A percentile compares a stretch with the other conserved stretches of the same genome.
phyloP scores from a whole-genome alignment of 2,797 vertebrate genomes.

The Nannoperca obscura region DNA sequence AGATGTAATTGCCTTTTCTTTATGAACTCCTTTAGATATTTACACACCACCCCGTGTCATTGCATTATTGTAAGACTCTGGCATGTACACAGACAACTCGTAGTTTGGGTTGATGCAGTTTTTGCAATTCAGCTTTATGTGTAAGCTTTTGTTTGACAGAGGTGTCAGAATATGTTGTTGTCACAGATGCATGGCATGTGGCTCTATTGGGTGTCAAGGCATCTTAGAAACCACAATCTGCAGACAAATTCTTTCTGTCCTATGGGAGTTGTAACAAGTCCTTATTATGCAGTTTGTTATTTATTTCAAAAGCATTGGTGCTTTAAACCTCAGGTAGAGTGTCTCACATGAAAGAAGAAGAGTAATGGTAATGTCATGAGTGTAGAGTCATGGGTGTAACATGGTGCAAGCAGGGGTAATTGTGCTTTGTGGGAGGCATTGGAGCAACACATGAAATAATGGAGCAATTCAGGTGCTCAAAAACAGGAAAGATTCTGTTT shows the following conservation, averaged over 20 bases:
- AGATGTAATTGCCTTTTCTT: conserved; percentile 52
- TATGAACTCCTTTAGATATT: conserved; percentile 38
- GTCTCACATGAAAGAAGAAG: conserved; percentile 18
- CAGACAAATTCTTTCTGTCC: not conserved
- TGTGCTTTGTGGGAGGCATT: conserved; percentile 36
- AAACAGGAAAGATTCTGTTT: conserved; percentile 39
- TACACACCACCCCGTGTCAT: not conserved
- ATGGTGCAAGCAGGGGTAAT: conserved; percentile 48
- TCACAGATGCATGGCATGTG: not conserved
- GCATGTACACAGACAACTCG: not conserved
- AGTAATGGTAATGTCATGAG: conserved; percentile 6
- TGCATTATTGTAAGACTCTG: not conserved
- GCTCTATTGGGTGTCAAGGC: not conserved
- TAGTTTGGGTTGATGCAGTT: not conserved
- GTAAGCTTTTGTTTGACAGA: conserved; percentile 4
- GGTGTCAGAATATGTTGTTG: not conserved
- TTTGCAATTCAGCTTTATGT: not conserved
- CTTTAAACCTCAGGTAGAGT: conserved; percentile 10
- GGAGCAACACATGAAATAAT: conserved; percentile 57
- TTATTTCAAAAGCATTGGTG: conserved; percentile 9
- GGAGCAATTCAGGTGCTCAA: conserved; percentile 45
- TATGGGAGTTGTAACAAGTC: conserved; percentile 13
- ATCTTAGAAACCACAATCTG: not conserved
- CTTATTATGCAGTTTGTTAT: conserved; percentile 28
- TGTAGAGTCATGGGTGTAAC: conserved; percentile 25